These are phyloP conservation scores for Neelides folsomi DNA, from an alignment of 2,888 invertebrate genomes.

Conservation along the genomic window DNA sequence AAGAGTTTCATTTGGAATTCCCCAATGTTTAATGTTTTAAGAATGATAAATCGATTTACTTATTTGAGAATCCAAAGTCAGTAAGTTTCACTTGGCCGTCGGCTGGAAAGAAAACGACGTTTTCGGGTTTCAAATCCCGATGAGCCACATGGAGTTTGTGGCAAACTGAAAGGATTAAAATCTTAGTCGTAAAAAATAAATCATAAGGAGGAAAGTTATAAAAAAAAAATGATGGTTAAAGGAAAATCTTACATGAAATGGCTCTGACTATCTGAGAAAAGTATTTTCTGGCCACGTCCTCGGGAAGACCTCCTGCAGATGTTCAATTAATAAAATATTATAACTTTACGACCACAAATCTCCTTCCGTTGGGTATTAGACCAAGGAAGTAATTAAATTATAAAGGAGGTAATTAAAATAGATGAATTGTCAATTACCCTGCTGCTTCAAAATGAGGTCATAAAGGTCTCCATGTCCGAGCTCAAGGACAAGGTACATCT, in stretches of 20 bases:
- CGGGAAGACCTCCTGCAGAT: constrained; percentile 56
- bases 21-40: not conserved
- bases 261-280: constrained; percentile 94
- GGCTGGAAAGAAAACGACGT: constrained; percentile 92
- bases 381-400: too few relatives aligned
- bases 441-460: constrained; percentile 25
- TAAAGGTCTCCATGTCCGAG: constrained; percentile 67
- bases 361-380: too few relatives aligned
- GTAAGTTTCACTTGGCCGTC: constrained; percentile 88
- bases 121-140: constrained; percentile 96
- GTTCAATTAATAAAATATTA: not conserved
- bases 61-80: constrained; percentile 95
- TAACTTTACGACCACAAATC: too few relatives aligned
- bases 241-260: constrained; percentile 55
- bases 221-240: not conserved
- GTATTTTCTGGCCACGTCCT: constrained; percentile 73
- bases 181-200: constrained; percentile 38
- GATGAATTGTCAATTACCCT: constrained; percentile 8
- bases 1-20: not conserved
- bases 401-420: not conserved
- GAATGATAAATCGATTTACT: constrained; percentile 39
- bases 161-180: constrained; percentile 43
- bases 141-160: constrained; percentile 80
- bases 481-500: constrained; percentile 90
- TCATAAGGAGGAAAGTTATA: constrained; percentile 48